A percentile compares a stretch with the other conserved stretches of the same genome.
Conservation (phyloP, 2,797 vertebrate genomes). For the Loris lydekkerianus region DNA sequence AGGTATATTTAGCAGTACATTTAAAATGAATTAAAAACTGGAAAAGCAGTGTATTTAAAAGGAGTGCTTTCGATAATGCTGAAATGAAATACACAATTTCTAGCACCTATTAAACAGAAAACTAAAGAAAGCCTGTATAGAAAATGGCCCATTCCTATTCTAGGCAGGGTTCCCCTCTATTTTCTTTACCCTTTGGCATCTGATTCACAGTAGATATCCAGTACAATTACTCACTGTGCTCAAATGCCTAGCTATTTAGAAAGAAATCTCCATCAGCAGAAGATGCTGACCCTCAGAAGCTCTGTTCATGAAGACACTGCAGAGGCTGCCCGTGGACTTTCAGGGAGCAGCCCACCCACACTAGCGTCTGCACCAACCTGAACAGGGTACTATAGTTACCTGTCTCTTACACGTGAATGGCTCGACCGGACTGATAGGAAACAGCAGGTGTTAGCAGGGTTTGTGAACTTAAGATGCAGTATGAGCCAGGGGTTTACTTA, state of each 20-base stretch:
- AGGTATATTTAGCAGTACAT: not conserved
- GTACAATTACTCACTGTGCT: not conserved
- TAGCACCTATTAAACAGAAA: not conserved
- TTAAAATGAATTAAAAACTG: not conserved
- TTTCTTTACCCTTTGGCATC: slow-evolving; percentile 10
- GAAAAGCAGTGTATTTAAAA: slow-evolving; percentile 18
- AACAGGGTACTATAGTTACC: not conserved
- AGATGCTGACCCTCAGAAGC: not conserved
- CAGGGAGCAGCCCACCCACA: not conserved
- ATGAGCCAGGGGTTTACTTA: not conserved
- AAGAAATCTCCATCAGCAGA: not conserved
- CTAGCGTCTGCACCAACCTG: not conserved
- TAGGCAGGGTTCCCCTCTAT: not conserved
- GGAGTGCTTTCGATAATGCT: not conserved
- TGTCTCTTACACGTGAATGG: not conserved
- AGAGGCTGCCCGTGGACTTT: not conserved
- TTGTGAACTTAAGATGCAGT: not conserved
- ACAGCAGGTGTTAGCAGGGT: not conserved
- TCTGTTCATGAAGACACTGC: not conserved
- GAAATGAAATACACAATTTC: not conserved
- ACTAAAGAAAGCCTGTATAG: not conserved
- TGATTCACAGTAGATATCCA: not conserved
- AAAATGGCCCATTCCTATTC: not conserved
- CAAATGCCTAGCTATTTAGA: not conserved
- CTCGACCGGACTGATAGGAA: not conserved